A percentile compares a stretch with the other conserved stretches of the same genome.
Conservation (phyloP, 2,113 vertebrate species). For the Protomyctophum bolini region DNA sequence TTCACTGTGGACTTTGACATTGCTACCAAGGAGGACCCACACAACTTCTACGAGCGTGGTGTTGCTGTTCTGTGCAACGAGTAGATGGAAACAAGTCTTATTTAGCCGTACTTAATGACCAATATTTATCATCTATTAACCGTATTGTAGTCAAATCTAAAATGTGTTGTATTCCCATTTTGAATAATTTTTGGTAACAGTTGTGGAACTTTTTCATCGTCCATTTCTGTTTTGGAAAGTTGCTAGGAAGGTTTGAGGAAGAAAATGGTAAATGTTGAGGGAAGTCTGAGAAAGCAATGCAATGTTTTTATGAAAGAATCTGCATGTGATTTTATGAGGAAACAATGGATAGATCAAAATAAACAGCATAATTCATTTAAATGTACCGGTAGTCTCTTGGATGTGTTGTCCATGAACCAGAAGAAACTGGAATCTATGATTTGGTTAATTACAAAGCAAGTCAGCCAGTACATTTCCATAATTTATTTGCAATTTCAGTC, state of each 20-base stretch:
- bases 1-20: slow-evolving; percentile 98
- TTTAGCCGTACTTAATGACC: slow-evolving; percentile 19
- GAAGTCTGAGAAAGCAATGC: slow-evolving; percentile 34
- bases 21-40: slow-evolving; percentile 94
- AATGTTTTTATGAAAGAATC: slow-evolving; percentile 34
- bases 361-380: slow-evolving; percentile 32
- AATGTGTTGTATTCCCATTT: slow-evolving; percentile 25
- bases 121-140: slow-evolving; percentile 26
- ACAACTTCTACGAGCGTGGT: slow-evolving; percentile 96
- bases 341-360: slow-evolving; percentile 49
- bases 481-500: too few species aligned
- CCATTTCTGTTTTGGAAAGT: slow-evolving; percentile 38
- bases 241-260: slow-evolving; percentile 55
- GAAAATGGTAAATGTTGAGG: slow-evolving; percentile 16
- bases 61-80: slow-evolving; percentile 95
- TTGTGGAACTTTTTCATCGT: slow-evolving; percentile 16
- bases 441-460: too few species aligned
- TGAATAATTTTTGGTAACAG: slow-evolving; percentile 9
- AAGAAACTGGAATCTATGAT: too few species aligned
- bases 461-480: too few species aligned
- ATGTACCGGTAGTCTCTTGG: slow-evolving; percentile 4
- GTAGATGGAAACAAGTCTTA: slow-evolving; percentile 64
- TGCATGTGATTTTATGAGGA: slow-evolving; percentile 68
- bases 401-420: too few species aligned
- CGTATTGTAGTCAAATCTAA: slow-evolving; percentile 24